Percentiles rank a stretch among this genome's conserved stretches.
Conservation (phyloP, 2,113 vertebrate genomes). For the Prionailurus bengalensis region DNA sequence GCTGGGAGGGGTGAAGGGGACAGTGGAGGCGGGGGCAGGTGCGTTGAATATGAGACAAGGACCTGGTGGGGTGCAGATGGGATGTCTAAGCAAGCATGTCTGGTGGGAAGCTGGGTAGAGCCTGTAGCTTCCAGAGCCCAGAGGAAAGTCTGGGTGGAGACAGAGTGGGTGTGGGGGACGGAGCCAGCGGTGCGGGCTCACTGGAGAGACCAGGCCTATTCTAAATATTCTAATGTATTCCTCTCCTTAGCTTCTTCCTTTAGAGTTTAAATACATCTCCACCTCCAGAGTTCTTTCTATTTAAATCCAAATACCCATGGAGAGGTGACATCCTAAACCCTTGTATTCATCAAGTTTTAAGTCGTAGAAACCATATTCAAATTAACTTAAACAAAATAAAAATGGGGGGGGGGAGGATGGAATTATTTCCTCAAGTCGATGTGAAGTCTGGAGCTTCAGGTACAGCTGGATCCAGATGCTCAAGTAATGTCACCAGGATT, state of each 20-base stretch:
- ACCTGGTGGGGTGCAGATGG: fast-evolving
- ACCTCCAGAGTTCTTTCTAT: neutral
- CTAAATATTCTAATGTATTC: neutral
- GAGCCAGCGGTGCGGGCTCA: too few relatives aligned
- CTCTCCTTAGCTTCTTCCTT: neutral
- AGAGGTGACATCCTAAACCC: neutral
- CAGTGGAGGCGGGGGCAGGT: neutral
- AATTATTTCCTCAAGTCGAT: neutral
- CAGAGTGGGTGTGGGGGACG: neutral
- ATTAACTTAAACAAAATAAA: neutral
- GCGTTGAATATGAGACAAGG: neutral
- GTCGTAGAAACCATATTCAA: neutral
- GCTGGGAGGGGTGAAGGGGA: neutral
- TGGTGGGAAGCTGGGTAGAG: neutral
- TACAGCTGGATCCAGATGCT: neutral
- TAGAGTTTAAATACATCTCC: neutral
- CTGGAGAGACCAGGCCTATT: neutral
- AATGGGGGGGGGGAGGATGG: too few relatives aligned
- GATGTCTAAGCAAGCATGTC: neutral
- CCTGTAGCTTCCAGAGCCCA: fast-evolving
- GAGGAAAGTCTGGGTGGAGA: neutral
- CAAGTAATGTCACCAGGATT: neutral
- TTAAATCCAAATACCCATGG: neutral
- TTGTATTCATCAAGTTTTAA: neutral
- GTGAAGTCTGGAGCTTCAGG: neutral